phyloP scores from a whole-genome alignment of 2,113 vertebrate species.

The Eulemur rufifrons region DNA sequence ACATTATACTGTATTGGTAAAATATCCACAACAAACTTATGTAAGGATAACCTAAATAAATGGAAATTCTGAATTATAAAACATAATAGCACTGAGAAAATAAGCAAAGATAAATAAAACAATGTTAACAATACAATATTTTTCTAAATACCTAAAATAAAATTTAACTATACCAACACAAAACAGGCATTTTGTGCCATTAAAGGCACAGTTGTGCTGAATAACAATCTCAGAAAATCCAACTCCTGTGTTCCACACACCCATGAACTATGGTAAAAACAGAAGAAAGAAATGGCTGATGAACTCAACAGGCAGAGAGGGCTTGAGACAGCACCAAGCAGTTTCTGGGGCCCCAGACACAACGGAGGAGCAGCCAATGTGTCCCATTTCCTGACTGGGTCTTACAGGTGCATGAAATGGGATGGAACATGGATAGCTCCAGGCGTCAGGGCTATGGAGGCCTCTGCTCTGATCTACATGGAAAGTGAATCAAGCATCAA shows the following conservation, averaged over 20 bases:
- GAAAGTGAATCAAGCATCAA: not conserved
- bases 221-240: not conserved
- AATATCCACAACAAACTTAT: not conserved
- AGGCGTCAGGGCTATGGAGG: too few species aligned
- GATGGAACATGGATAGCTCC: not conserved
- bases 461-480: not conserved
- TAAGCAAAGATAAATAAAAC: not conserved
- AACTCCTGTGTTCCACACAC: not conserved
- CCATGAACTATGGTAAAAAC: not conserved
- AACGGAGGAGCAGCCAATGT: not conserved
- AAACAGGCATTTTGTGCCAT: not conserved
- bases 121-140: not conserved
- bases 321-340: not conserved
- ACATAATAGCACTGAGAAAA: not conserved
- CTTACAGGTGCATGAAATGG: not conserved
- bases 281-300: not conserved
- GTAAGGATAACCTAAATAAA: not conserved
- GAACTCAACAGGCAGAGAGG: not conserved
- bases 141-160: not conserved
- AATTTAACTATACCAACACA: not conserved
- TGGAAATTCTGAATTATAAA: not conserved
- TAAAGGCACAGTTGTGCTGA: not conserved
- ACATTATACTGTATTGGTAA: not conserved
- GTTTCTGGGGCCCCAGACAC: not conserved
- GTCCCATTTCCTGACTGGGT: not conserved